phyloP scores from a whole-genome alignment of 2,113 vertebrate species.

The Empidonax alnorum region DNA sequence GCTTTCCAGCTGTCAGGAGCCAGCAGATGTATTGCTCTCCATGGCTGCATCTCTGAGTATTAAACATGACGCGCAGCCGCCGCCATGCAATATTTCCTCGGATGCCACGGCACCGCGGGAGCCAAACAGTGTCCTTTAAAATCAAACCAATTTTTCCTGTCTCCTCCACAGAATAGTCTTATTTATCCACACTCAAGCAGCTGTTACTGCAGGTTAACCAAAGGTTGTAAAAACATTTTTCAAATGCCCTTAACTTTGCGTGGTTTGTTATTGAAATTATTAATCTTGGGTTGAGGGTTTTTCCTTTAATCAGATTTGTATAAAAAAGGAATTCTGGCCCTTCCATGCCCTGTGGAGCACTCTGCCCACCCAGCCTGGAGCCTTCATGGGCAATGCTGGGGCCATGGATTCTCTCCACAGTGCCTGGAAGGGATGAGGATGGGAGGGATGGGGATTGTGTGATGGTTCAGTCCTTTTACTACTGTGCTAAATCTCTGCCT shows the following conservation, averaged over 20 bases:
- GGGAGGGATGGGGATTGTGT: not conserved
- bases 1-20: conserved; percentile 48
- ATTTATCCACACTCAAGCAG: conserved; percentile 41
- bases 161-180: conserved; percentile 55
- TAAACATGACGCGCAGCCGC: conserved; percentile 8
- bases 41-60: conserved; percentile 50
- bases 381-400: rapidly evolving
- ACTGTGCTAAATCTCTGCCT: not conserved
- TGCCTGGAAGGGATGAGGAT: not conserved
- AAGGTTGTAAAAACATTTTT: conserved; percentile 46
- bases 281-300: not conserved
- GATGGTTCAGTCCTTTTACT: not conserved
- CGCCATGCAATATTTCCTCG: conserved; percentile 44
- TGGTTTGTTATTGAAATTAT: conserved; percentile 20
- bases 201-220: conserved; percentile 59
- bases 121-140: conserved; percentile 52
- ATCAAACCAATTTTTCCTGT: conserved; percentile 55
- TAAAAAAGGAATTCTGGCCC: not conserved
- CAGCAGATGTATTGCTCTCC: conserved; percentile 43
- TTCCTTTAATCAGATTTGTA: rapidly evolving
- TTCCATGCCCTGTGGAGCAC: not conserved
- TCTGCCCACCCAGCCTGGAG: rapidly evolving
- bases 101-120: not conserved
- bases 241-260: not conserved
- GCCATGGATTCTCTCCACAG: not conserved